phyloP scores from a whole-genome alignment of 2,113 vertebrate genomes.

The Halichoeres trimaculatus region DNA sequence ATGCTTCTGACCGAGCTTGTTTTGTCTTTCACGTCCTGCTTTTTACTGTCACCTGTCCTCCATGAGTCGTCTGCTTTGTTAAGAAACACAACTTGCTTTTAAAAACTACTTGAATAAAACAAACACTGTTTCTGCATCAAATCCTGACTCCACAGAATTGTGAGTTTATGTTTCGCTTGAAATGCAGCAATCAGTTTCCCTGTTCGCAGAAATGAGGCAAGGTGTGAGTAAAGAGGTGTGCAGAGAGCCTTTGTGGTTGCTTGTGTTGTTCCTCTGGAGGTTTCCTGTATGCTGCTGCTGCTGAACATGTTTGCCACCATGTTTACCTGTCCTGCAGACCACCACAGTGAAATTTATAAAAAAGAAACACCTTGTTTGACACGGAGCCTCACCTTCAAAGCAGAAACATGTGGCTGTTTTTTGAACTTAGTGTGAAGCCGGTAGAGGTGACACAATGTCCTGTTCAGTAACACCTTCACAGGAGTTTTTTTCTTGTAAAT shows the following conservation, averaged over 20 bases:
- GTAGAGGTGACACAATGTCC: neutral
- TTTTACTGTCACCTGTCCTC: neutral
- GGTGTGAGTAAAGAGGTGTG: conserved; percentile 69
- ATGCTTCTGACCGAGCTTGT: neutral
- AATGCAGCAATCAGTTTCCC: conserved; percentile 51
- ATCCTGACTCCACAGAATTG: neutral
- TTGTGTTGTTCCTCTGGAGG: conserved; percentile 63
- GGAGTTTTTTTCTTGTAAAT: neutral
- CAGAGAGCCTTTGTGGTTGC: conserved; percentile 65
- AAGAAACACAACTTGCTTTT: no score
- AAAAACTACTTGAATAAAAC: neutral
- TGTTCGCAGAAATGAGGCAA: conserved; percentile 60
- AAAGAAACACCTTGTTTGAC: conserved; percentile 12
- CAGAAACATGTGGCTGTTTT: neutral
- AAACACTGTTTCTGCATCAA: neutral
- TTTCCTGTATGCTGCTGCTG: conserved; percentile 74
- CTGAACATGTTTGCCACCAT: conserved; percentile 41
- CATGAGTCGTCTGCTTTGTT: neutral
- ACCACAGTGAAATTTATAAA: conserved; percentile 49
- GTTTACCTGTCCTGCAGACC: conserved; percentile 74
- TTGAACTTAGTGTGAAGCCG: neutral
- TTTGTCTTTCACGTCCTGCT: neutral
- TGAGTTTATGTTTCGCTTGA: conserved; percentile 2
- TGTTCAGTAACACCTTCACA: neutral
- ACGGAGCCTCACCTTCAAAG: conserved; percentile 27